Evolutionary conservation across 2,888 invertebrate species (phyloP).

Genomic region (Volucella inflata): DNA sequence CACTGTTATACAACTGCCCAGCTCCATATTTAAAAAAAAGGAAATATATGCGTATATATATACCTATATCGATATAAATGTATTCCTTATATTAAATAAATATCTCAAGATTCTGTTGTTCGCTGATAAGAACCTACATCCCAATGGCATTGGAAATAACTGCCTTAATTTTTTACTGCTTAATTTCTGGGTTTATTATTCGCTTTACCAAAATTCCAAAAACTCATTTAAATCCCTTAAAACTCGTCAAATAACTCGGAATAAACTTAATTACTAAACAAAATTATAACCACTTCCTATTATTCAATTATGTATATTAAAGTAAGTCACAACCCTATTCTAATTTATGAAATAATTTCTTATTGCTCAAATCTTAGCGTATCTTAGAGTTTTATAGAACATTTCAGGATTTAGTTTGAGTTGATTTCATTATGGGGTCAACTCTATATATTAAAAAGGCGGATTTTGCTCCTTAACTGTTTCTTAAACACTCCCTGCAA

Average conservation of each 20-base stretch:
- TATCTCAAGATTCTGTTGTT: conserved; percentile 23
- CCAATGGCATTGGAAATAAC: conserved; percentile 36
- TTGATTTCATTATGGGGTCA: conserved; percentile 61
- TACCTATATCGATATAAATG: no score
- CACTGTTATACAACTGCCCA: no score
- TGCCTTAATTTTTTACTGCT: conserved; percentile 22
- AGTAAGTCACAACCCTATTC: conserved; percentile 36
- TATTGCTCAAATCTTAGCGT: conserved; percentile 48
- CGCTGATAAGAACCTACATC: conserved; percentile 50
- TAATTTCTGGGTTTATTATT: conserved; percentile 16
- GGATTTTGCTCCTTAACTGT: conserved; percentile 41
- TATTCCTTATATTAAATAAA: conserved; percentile 2
- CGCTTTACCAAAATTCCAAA: conserved; percentile 13
- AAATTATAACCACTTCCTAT: conserved; percentile 63
- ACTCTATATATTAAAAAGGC: conserved; percentile 36
- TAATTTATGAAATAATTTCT: conserved; percentile 35
- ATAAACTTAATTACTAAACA: conserved; percentile 69
- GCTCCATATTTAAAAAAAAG: no score
- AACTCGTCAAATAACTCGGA: conserved; percentile 57
- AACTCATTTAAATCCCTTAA: conserved; percentile 57
- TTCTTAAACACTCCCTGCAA: conserved; percentile 53
- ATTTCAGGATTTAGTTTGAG: conserved; percentile 30
- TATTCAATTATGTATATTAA: conserved; percentile 59
- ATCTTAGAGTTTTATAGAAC: conserved; percentile 58
- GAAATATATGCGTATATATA: no score